Evolutionary conservation across 1,140 invertebrate genomes (phyloP), one percentile per base, ranked within the genome.

Genomic region (Drosophila sp.): DNA sequence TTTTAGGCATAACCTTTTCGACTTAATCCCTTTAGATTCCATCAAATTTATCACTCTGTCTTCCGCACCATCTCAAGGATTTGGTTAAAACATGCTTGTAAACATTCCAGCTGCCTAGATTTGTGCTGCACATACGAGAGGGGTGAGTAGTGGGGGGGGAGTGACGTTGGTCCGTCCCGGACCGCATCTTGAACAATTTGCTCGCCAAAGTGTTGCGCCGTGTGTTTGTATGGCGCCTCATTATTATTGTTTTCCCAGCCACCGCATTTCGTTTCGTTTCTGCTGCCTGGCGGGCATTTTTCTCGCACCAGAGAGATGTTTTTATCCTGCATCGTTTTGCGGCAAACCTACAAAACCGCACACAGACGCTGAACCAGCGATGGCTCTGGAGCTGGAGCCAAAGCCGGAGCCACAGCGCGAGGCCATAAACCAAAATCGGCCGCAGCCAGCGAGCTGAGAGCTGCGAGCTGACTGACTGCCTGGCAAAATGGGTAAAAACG

Each of bases 381-480:
- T 40, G 60, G 41, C 64, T 66, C 58, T 57, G 70, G 55, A 38
- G 47, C 25, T 56, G 61, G 54, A 44, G 55, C 44, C 35, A 8
- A 4, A 29, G 35, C 60, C 33, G 35, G 17, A 60, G 33, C n/a
- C 40, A 35, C 17, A 32, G 33, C 30, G 62, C 70, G 66, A 61
- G 76, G 64, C 72, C 79, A 79, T 83, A 86, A 86, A 83, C 83
- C 83, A 82, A 86, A 86, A 89, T 83, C 84, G 76, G 80, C 54
- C 61, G 76, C 83, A 79, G 79, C 79, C 79, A 68, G 78, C 77
- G 64, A 85, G 38, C 67, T 32, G 17, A 17, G 17, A 17, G 17
- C 17, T 17, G 17, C 17, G 17, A 17, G 17, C 17, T 17, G 17
- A 17, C 17, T 17, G 23, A 50, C 44, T 50, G 44, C 44, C 54